Evolutionary conservation across 2,888 invertebrate species (phyloP).

Genomic region (Molorchus minor): DNA sequence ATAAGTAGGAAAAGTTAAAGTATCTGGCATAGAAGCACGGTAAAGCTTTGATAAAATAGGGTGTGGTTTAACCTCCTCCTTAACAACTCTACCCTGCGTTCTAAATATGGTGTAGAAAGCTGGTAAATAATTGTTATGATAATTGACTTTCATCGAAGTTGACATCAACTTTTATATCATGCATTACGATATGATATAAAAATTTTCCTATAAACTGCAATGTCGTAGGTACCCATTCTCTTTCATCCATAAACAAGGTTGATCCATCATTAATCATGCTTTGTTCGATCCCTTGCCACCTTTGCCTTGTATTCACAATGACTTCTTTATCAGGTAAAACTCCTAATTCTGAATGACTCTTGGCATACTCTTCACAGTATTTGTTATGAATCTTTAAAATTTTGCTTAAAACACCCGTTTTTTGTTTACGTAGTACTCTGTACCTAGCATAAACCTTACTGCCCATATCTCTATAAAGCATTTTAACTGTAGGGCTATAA

Average conservation of each 20-base stretch:
- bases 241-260: constrained; percentile 59
- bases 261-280: constrained; percentile 54
- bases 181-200: constrained; percentile 85
- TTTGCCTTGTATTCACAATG: constrained; percentile 70
- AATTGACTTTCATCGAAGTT: constrained; percentile 71
- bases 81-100: constrained; percentile 70
- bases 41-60: constrained; percentile 77
- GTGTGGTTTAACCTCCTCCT: constrained; percentile 86
- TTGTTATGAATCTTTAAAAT: constrained; percentile 59
- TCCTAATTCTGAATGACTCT: constrained; percentile 44
- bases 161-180: constrained; percentile 84
- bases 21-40: constrained; percentile 72
- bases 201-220: constrained; percentile 79
- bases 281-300: constrained; percentile 76
- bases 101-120: constrained; percentile 84
- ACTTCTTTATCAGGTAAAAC: constrained; percentile 48
- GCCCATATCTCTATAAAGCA: constrained; percentile 75
- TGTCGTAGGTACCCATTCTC: constrained; percentile 74
- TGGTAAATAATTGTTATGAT: constrained; percentile 71
- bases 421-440: constrained; percentile 72
- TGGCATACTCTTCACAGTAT: constrained; percentile 55
- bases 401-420: constrained; percentile 74
- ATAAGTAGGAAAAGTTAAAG: constrained; percentile 76
- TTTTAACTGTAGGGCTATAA: constrained; percentile 75
- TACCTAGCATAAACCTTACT: constrained; percentile 73